Evolutionary conservation across 2,888 invertebrate genomes (phyloP).

Genomic region (Lasioglossum calceatum): DNA sequence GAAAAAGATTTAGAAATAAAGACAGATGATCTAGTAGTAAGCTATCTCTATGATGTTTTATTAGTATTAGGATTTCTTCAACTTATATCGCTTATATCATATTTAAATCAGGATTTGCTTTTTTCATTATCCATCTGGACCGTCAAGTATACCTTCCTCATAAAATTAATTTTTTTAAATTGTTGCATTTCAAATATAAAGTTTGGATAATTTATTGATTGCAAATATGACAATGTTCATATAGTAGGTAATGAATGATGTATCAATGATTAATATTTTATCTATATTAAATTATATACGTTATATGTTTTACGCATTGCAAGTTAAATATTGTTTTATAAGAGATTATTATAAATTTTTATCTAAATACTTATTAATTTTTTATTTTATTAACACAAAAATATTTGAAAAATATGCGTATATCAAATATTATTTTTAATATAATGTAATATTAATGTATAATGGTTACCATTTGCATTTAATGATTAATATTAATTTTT

Average conservation of each 20-base stretch:
- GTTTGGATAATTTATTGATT: neutral
- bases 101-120: constrained; percentile 44
- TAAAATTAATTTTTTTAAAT: constrained; percentile 17
- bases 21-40: constrained; percentile 90
- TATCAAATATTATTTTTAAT: constrained; percentile 29
- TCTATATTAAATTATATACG: constrained; percentile 2
- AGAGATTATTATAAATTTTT: neutral
- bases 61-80: constrained; percentile 77
- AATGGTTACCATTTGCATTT: neutral
- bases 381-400: constrained; percentile 4
- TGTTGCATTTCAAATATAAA: constrained; percentile 1
- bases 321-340: constrained; percentile 24
- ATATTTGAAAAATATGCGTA: neutral
- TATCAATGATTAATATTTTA: neutral
- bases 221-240: constrained; percentile 14
- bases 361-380: constrained; percentile 18
- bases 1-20: constrained; percentile 89
- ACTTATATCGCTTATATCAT: constrained; percentile 60
- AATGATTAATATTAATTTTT: constrained; percentile 32
- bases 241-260: neutral
- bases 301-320: constrained; percentile 8
- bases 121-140: constrained; percentile 14
- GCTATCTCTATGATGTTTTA: constrained; percentile 83
- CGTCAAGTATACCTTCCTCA: neutral
- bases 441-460: constrained; percentile 11